A percentile compares a stretch with the other conserved stretches of the same genome.
These are phyloP conservation scores for Nomada ferruginata DNA, from an alignment of 2,888 invertebrate species.

Conservation along the genomic window DNA sequence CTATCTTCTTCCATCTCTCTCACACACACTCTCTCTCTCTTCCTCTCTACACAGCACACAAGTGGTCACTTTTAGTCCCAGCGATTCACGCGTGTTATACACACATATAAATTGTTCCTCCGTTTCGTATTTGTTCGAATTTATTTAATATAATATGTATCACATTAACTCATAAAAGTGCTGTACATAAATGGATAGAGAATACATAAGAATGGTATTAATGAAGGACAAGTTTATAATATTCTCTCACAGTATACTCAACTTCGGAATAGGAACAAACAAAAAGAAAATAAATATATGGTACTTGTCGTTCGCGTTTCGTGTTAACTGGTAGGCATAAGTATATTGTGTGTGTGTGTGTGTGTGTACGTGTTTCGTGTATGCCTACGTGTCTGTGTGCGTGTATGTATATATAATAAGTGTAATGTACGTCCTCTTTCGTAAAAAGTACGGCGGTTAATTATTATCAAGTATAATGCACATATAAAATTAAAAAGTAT, in stretches of 20 bases:
- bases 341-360: slow-evolving; percentile 16
- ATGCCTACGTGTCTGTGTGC: slow-evolving; percentile 37
- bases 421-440: slow-evolving; percentile 61
- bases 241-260: slow-evolving; percentile 74
- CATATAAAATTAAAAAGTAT: slow-evolving; percentile 83
- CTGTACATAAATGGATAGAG: slow-evolving; percentile 80
- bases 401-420: neutral
- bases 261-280: slow-evolving; percentile 83
- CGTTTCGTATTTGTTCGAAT: slow-evolving; percentile 71
- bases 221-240: slow-evolving; percentile 64
- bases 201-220: slow-evolving; percentile 65
- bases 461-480: slow-evolving; percentile 81
- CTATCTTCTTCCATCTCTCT: neutral
- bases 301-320: slow-evolving; percentile 47
- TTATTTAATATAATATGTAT: slow-evolving; percentile 78
- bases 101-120: slow-evolving; percentile 41
- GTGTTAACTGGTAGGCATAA: neutral
- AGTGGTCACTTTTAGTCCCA: neutral
- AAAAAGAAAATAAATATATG: slow-evolving; percentile 74
- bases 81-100: slow-evolving; percentile 17
- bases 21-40: neutral
- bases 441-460: slow-evolving; percentile 76
- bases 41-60: neutral
- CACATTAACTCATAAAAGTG: slow-evolving; percentile 83
- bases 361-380: slow-evolving; percentile 7